phyloP scores from a whole-genome alignment of 2,113 vertebrate genomes.

The Regulus satrapa region DNA sequence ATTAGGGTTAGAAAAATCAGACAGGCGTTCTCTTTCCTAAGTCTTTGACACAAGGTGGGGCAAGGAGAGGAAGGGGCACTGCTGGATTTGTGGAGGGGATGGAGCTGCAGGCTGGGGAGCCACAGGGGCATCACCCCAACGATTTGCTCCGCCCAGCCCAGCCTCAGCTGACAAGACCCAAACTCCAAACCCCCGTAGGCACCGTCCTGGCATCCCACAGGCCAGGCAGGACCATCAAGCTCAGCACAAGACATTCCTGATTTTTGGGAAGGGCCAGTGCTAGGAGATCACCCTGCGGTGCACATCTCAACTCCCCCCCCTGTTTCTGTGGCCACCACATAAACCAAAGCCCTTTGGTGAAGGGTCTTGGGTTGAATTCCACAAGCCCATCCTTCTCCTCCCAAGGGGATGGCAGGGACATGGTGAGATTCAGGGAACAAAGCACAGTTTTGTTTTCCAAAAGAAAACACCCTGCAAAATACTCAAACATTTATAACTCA shows the following conservation, averaged over 20 bases:
- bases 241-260: neutral
- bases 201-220: neutral
- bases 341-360: neutral
- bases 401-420: neutral
- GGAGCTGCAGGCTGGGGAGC: neutral
- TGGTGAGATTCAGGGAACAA: neutral
- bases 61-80: neutral
- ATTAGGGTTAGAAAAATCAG: neutral
- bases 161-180: neutral
- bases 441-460: neutral
- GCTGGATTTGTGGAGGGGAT: neutral
- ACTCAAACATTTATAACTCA: neutral
- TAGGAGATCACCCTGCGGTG: neutral
- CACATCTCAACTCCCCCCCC: neutral
- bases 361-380: neutral
- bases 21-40: neutral
- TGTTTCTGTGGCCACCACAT: neutral
- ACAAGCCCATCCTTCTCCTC: neutral
- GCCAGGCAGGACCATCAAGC: fast-evolving
- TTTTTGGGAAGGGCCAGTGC: neutral
- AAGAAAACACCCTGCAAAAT: neutral
- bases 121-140: fast-evolving
- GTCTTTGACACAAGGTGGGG: neutral
- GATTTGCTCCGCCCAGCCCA: neutral
- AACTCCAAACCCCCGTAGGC: neutral